phyloP scores from a whole-genome alignment of 2,113 vertebrate species.

The Anarrhichthys ocellatus region DNA sequence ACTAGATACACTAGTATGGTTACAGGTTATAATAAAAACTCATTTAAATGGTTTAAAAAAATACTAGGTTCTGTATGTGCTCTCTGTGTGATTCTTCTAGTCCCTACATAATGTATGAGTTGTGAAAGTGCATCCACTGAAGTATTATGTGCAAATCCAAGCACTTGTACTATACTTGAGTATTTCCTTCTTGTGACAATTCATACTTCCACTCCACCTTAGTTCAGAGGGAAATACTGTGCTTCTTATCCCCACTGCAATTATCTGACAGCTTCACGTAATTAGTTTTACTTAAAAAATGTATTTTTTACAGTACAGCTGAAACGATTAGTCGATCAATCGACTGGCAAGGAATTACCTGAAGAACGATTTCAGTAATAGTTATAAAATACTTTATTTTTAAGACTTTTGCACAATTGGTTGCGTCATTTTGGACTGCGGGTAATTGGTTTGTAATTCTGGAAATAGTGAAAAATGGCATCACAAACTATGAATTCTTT shows the following conservation, averaged over 20 bases:
- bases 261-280: background rate
- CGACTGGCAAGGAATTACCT: no score
- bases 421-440: background rate
- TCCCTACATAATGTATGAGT: background rate
- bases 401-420: no score
- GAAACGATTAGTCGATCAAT: background rate
- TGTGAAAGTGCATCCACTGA: background rate
- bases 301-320: background rate
- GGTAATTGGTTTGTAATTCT: background rate
- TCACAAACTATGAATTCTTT: background rate
- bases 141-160: background rate
- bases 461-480: no score
- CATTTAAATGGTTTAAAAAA: background rate
- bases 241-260: background rate
- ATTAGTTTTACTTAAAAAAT: background rate
- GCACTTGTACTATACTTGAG: background rate
- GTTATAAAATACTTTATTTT: no score
- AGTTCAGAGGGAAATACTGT: no score
- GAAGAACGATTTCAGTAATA: no score
- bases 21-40: background rate
- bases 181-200: background rate
- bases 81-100: background rate
- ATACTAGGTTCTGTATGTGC: background rate
- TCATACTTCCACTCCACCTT: background rate
- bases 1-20: background rate